A percentile compares a stretch with the other conserved stretches of the same genome.
Conservation (phyloP, 2,113 vertebrate species). For the Neopipo cinnamomea region DNA sequence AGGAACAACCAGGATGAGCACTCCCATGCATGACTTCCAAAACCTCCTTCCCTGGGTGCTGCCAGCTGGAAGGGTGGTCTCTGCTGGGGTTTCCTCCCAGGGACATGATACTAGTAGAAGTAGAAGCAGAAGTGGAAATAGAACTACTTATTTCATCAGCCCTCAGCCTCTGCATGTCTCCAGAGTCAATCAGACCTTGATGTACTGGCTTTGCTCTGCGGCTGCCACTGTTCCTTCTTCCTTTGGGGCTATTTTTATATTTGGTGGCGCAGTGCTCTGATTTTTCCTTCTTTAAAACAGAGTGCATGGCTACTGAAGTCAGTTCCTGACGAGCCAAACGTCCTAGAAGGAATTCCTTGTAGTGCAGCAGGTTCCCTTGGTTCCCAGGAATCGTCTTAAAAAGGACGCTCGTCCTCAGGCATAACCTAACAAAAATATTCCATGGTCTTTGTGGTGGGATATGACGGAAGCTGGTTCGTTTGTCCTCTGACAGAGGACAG, state of each 20-base stretch:
- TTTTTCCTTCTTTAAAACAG: neutral
- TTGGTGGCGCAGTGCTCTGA: neutral
- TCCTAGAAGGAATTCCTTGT: neutral
- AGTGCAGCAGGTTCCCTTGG: fast-evolving
- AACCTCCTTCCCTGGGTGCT: neutral
- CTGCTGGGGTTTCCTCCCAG: neutral
- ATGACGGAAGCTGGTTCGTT: fast-evolving
- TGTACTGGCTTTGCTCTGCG: fast-evolving
- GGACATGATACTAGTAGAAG: neutral
- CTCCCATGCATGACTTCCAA: neutral
- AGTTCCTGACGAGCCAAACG: neutral
- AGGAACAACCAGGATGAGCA: fast-evolving
- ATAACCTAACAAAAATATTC: neutral
- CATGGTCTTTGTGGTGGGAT: fast-evolving
- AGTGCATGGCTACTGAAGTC: neutral
- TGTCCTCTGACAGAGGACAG: neutral
- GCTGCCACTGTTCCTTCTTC: neutral
- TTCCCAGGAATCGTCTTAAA: fast-evolving
- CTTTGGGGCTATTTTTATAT: neutral
- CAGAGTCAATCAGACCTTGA: neutral
- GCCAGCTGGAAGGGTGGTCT: neutral
- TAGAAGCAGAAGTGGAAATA: neutral
- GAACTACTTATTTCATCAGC: neutral
- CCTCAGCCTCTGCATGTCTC: neutral
- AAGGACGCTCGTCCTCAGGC: fast-evolving